These are phyloP conservation scores for Folsomia manolachei DNA, from an alignment of 2,888 invertebrate species.

Conservation along the genomic window DNA sequence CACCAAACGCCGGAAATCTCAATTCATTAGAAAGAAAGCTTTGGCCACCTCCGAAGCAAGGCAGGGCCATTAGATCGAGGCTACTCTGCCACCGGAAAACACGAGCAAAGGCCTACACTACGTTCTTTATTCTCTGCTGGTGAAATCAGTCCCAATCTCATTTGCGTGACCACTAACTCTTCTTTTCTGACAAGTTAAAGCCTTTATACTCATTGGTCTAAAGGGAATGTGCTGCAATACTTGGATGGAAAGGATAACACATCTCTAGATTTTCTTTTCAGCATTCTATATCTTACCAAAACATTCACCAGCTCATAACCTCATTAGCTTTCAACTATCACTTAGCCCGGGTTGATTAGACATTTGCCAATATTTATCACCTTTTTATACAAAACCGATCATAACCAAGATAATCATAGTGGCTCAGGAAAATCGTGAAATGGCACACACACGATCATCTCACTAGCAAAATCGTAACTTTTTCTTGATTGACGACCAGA, in stretches of 20 bases:
- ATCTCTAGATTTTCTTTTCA: no score
- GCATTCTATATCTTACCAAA: no score
- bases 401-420: not conserved
- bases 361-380: not conserved
- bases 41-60: not conserved
- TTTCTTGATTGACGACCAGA: not conserved
- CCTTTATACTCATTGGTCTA: no score
- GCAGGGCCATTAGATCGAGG: not conserved
- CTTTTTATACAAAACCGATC: not conserved
- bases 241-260: no score
- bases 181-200: not conserved
- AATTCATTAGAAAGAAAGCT: not conserved
- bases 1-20: conserved; percentile 14
- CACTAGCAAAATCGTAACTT: not conserved
- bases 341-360: not conserved
- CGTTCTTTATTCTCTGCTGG: not conserved
- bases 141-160: not conserved
- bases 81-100: not conserved
- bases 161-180: conserved; percentile 22
- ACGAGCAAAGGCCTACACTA: not conserved
- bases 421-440: not conserved
- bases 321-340: not conserved
- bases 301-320: not conserved
- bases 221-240: no score
- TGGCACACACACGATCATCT: no score